These are phyloP conservation scores for Micrastur ruficollis DNA, from an alignment of 2,797 vertebrate genomes.

Conservation along the genomic window DNA sequence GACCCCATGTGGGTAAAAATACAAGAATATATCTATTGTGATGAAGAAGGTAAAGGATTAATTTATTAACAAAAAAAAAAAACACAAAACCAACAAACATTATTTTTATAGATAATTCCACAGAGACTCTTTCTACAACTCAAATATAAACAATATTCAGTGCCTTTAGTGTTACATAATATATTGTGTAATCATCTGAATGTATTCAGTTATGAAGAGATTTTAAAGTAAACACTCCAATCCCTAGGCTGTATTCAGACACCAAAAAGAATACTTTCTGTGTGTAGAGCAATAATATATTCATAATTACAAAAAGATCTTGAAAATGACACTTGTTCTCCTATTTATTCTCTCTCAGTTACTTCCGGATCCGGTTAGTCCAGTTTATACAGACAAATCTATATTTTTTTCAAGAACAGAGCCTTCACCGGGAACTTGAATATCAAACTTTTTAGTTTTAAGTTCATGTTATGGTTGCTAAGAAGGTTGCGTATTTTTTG, in stretches of 20 bases:
- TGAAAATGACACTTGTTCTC: not conserved
- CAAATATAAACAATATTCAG: not conserved
- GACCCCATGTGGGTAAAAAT: not conserved
- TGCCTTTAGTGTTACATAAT: not conserved
- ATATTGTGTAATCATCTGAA: not conserved
- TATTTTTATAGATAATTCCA: not conserved
- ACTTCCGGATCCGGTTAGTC: not conserved
- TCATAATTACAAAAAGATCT: not conserved
- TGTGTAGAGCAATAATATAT: not conserved
- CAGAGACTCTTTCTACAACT: not conserved
- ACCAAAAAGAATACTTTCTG: not conserved
- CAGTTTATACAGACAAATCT: not conserved
- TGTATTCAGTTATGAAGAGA: not conserved
- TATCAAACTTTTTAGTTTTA: not conserved
- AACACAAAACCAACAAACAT: not conserved
- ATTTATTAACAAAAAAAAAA: not conserved
- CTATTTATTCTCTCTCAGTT: not conserved
- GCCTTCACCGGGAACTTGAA: not conserved
- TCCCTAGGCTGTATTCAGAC: not conserved
- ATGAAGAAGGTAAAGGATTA: not conserved
- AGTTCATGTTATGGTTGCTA: not conserved
- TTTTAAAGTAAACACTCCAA: not conserved
- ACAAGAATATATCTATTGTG: not conserved
- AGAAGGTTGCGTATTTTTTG: not conserved
- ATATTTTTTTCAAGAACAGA: not conserved